Percentiles rank a stretch among this genome's conserved stretches.
Evolutionary conservation across 92 coral and sea anemone species (phyloP).

Genomic region (Actinostola sp.): DNA sequence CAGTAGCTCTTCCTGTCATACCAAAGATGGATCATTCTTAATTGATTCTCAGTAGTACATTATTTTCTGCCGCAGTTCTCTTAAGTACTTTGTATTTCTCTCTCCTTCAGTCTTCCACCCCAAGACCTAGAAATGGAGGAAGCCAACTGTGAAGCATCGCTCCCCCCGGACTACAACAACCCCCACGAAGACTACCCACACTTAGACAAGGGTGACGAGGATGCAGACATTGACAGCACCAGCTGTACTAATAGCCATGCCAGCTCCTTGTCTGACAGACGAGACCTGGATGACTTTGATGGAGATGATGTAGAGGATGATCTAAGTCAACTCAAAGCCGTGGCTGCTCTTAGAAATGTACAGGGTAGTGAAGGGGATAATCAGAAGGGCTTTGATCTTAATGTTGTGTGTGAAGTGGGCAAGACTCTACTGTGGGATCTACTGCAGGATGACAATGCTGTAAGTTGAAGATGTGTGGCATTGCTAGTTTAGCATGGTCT

Average conservation of each 20-base stretch:
- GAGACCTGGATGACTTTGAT: slow-evolving; percentile 95
- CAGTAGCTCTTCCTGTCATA: no score
- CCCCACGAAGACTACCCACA: slow-evolving; percentile 71
- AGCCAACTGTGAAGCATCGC: slow-evolving; percentile 1
- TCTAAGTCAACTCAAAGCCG: slow-evolving; percentile 75
- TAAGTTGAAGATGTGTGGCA: no score
- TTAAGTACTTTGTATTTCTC: no score
- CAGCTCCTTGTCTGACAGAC: slow-evolving; percentile 90
- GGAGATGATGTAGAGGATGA: slow-evolving; percentile 90
- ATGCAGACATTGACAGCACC: slow-evolving; percentile 89
- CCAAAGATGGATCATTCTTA: no score
- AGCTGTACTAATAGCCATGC: slow-evolving; percentile 95
- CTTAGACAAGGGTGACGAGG: slow-evolving; percentile 84
- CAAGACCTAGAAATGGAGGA: slow-evolving; percentile 39
- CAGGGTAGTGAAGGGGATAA: slow-evolving; percentile 62
- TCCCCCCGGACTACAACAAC: slow-evolving; percentile 25
- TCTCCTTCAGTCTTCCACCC: slow-evolving; percentile 30
- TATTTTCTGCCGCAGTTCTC: no score
- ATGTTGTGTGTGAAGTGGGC: slow-evolving; percentile 91
- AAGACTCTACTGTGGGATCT: slow-evolving; percentile 97
- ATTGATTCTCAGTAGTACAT: no score
- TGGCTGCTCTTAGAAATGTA: slow-evolving; percentile 70
- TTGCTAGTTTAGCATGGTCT: no score
- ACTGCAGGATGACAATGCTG: slow-evolving; percentile 96
- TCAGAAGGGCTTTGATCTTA: slow-evolving; percentile 83